Evolutionary conservation across 2,113 vertebrate species (phyloP).

Genomic region (Silurus meridionalis): DNA sequence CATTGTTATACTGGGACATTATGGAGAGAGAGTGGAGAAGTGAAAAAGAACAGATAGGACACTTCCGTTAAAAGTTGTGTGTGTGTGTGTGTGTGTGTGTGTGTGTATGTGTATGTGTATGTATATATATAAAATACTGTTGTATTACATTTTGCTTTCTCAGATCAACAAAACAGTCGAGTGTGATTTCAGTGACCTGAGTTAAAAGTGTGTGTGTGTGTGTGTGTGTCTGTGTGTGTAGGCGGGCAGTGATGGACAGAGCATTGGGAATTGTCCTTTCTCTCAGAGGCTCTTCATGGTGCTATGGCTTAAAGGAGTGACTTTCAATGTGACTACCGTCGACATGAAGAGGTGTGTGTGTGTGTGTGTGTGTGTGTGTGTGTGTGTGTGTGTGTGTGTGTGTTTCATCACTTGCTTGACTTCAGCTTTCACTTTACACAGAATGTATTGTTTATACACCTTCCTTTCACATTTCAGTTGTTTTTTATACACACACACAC

Average conservation of each 20-base stretch:
- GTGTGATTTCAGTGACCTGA: background rate
- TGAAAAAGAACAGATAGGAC: background rate
- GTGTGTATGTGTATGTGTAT: too few species aligned
- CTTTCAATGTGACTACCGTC: constrained; percentile 89
- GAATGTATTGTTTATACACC: background rate
- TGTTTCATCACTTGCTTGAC: background rate
- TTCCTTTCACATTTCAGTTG: background rate
- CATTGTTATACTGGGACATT: background rate
- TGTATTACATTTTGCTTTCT: background rate
- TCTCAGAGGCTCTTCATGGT: constrained; percentile 93
- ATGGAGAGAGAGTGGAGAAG: background rate
- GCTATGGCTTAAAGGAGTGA: constrained; percentile 89
- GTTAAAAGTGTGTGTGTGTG: background rate
- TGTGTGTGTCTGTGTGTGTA: constrained; percentile 53
- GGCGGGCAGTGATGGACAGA: constrained; percentile 88
- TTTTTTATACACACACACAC: too few species aligned
- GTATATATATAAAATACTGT: too few species aligned
- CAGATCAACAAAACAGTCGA: background rate
- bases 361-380: background rate
- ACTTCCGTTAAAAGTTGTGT: background rate
- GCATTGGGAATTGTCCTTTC: constrained; percentile 92
- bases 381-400: background rate
- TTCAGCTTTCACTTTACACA: background rate
- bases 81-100: too few species aligned
- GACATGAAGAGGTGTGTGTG: constrained; percentile 85